Base-by-base conservation (phyloP, 2,113 vertebrate genomes). In the Orcinus orca region DNA sequence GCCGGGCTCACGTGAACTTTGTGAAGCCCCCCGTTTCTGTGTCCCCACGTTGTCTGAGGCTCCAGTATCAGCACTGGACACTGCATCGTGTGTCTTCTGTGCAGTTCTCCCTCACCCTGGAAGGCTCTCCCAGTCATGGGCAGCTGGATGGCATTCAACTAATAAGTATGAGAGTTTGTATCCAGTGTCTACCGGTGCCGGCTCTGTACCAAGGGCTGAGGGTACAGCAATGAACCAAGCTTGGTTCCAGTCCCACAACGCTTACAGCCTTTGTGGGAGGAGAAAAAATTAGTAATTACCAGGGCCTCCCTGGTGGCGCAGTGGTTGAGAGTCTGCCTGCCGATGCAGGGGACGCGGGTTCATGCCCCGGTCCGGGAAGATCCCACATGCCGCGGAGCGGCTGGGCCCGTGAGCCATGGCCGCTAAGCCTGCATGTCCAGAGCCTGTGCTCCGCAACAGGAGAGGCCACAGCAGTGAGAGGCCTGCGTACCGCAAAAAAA, bases 61-160 rank as follows among this genome's bases (percentile, higher is more conserved):
- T 31, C 60, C 1, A 3, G 31, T 10, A 10, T 36, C 0, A 36
- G 62, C 2, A 6, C 33, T 14, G 26, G 81, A 44, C 4, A 6
- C 79, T 7, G 26, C 33, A 5, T 4, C 1, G n/a, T 23, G 26
- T 3, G 4, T 25, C 70, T 26, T 50, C 55, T 83, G 2, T 83
- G 65, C 4, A 4, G 25, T 18, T 2, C 13, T 50, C 4, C 31
- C 55, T 81, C 14, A 38, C 62, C n/a, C 53, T 25, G 47, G 38
- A 93, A 92, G 44, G 73, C 3, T 14, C 26, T 47, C 38, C 55
- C 23, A 60, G 73, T 33, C 21, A 1, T 3, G 36, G 11, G 73
- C 26, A 33, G 33, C 10, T 17, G 33, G n/a, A 14, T 13, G 21
- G n/a, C 70, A 41, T 31, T 73, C 71, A 65, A n/a, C 0, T 58